Base-by-base conservation (phyloP, 2,888 invertebrate genomes). In the Antitype chi region DNA sequence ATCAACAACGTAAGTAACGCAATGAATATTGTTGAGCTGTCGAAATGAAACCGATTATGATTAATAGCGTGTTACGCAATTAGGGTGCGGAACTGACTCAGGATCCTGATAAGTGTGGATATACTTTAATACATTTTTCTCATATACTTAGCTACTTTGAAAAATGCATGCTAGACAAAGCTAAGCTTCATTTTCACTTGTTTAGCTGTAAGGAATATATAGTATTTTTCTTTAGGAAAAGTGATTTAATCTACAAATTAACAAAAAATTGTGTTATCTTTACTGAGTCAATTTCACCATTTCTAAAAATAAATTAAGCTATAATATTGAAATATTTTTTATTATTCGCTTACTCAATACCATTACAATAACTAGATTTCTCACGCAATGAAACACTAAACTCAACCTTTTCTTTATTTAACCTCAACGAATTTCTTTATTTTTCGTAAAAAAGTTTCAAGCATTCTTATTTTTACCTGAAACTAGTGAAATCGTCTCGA, bases 161-260 rank as follows among this genome's bases (percentile, higher is more conserved):
- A 64, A 49, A 52, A 49, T 47, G 81, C 81, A 78, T 73, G 81
- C 23, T 73, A 81, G 28, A 28, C 15, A 52, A 55, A 38, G 23
- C 38, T 25, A 52, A 64, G 43, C 63, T 81, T 78, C 6, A 57
- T 73, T 57, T 70, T 63, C 55, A 49, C 62, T 43, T 28, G 17
- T 70, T 47, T 43, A 79, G 55, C 15, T 23, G 32, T 69, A n/a
- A n/a, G 32, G n/a, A 68, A 23, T 53, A 23, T 53, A 13, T 25
- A 17, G 11, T 13, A n/a, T 6, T 28, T 62, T 69, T 55, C 7
- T n/a, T 2, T 28, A 17, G 25, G 2, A 25, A 47, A 49, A 49
- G 28, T 71, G 3, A 8, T 62, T 80, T 49, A 49, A 80, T 62
- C 55, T 53, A 32, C 17, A n/a, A 67, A 68, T 32, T 15, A 5